Evolutionary conservation across 1,140 invertebrate genomes (phyloP), one percentile per base, ranked within the genome.

Genomic region (Idris sp.): DNA sequence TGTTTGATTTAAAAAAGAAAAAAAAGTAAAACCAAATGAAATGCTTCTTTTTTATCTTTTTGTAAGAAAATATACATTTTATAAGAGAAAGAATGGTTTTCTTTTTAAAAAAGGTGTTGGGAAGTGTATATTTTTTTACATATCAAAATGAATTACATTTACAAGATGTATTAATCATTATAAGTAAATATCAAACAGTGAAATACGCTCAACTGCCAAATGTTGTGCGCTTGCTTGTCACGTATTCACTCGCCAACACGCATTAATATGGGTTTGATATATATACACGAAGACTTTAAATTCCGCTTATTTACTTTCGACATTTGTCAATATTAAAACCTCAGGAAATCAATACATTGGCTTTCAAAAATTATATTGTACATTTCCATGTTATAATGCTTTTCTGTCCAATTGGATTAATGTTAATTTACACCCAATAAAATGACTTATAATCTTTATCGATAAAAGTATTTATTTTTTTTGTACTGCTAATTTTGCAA

Each of bases 151-250:
- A 6, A 4, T 22, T 2, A 22, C 2, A 6, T 22, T 22, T 4
- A 22, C 19, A 22, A 22, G 2, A 4, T 22, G 6, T 4, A 6
- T 4, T 22, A 53, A 28, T 40, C 5, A 51, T 36, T 19, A 54
- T 28, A 13, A 40, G 9, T 19, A 54, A 18, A 54, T 30, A 25
- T 54, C 13, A 41, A 28, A 25, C 6, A 30, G 9, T 30, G 11
- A 36, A 16, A 26, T n/a, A 18, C 4, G 22, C 14, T n/a, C n/a
- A 8, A 9, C 54, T 26, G 16, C 54, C 54, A 58, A 58, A 46
- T 44, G 54, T 36, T 35, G 54, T 30, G 46, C 4, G 54, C n/a
- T 58, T 31, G 13, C 54, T 35, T 46, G 19, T 58, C 40, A 46
- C 31, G 10, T 18, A 58, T 35, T 46, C 41, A 44, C 41, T 58